Conservation (phyloP, 2,113 vertebrate genomes). For the Anolis sagrei region DNA sequence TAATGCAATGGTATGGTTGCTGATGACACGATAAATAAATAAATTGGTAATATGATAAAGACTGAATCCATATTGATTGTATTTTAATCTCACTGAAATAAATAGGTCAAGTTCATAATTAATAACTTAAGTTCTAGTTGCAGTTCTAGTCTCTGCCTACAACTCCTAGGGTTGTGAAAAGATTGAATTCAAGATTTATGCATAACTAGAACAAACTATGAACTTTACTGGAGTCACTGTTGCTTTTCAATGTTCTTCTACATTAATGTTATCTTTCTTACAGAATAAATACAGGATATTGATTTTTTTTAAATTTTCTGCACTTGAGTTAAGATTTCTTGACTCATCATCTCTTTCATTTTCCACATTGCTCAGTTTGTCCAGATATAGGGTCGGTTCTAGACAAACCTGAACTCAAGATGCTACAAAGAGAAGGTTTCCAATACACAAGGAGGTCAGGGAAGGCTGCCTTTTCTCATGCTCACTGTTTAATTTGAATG, state of each 20-base stretch:
- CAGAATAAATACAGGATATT: neutral
- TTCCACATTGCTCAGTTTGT: neutral
- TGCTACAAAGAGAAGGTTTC: too few species aligned
- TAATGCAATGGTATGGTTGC: too few species aligned
- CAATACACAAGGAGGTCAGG: too few species aligned
- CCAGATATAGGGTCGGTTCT: too few species aligned
- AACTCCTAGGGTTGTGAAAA: neutral
- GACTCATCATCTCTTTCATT: neutral
- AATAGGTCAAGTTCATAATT: neutral
- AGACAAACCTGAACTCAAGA: too few species aligned
- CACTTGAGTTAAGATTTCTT: neutral
- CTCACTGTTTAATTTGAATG: too few species aligned
- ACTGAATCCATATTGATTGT: neutral
- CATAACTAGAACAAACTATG: conserved; percentile 5
- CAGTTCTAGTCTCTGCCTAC: neutral
- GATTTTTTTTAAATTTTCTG: neutral
- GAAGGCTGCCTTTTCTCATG: too few species aligned
- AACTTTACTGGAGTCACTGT: neutral
- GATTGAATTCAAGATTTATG: neutral
- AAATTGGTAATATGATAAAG: conserved; percentile 12
- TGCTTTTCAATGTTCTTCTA: neutral
- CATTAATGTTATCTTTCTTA: conserved; percentile 19
- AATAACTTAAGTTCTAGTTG: neutral
- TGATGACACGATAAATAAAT: too few species aligned
- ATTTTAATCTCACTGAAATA: neutral